Percentiles rank a stretch among this genome's conserved stretches.
Evolutionary conservation across 2,797 vertebrate genomes (phyloP).

Genomic region (Pseudomugil gertrudae): DNA sequence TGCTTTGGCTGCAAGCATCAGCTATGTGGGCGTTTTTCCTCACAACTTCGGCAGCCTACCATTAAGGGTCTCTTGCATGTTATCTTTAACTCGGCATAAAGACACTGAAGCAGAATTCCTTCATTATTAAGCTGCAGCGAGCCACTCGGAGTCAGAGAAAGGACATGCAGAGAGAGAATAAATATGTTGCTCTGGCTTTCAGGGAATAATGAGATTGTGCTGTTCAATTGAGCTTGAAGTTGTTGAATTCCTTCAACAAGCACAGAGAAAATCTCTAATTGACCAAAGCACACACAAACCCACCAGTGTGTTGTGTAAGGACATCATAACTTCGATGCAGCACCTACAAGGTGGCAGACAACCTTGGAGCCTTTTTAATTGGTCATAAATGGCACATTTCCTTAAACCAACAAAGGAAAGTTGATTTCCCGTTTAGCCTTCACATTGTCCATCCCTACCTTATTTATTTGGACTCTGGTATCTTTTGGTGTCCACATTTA

Average conservation of each 20-base stretch:
- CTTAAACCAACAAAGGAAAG: neutral
- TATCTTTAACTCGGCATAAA: conserved; percentile 15
- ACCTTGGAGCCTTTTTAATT: conserved; percentile 8
- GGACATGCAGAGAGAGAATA: conserved; percentile 10
- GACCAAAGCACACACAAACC: conserved; percentile 18
- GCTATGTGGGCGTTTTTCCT: conserved; percentile 29
- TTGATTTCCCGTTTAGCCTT: neutral
- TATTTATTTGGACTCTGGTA: neutral
- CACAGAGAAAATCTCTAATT: conserved; percentile 33
- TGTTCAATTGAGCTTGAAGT: conserved; percentile 56
- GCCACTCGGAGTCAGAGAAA: conserved; percentile 2
- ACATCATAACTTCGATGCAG: conserved; percentile 15
- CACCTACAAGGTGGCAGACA: conserved; percentile 1
- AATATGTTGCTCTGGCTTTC: conserved; percentile 29
- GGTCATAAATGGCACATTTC: conserved; percentile 18
- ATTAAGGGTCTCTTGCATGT: conserved; percentile 4
- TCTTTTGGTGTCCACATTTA: neutral
- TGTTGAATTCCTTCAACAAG: conserved; percentile 41
- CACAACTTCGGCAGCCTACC: conserved; percentile 15
- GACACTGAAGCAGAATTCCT: conserved; percentile 19
- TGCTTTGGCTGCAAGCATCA: conserved; percentile 20
- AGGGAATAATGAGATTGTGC: conserved; percentile 44
- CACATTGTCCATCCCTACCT: neutral
- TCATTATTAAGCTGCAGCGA: conserved; percentile 21
- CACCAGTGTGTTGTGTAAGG: conserved; percentile 7